Evolutionary conservation across 2,797 vertebrate species (phyloP).

Genomic region (Allobates femoralis): DNA sequence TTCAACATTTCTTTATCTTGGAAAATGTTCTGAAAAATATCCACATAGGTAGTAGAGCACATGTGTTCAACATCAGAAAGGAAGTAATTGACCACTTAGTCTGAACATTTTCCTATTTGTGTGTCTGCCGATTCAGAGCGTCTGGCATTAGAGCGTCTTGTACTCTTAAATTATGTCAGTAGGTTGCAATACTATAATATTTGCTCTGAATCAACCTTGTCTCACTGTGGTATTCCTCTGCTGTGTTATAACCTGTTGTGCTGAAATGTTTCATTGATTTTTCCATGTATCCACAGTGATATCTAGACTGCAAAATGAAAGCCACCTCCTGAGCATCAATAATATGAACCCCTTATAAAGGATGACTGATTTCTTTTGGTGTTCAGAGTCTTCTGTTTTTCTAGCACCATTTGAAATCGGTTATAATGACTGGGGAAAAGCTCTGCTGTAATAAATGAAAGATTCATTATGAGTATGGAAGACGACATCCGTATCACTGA

Average conservation of each 20-base stretch:
- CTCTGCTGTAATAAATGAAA: neutral
- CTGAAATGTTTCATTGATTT: conserved; percentile 12
- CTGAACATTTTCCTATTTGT: conserved; percentile 17
- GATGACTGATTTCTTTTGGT: conserved; percentile 99
- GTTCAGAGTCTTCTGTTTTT: conserved; percentile 91
- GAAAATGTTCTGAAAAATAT: conserved; percentile 5
- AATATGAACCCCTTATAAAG: conserved; percentile 74
- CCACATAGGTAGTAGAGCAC: conserved; percentile 1
- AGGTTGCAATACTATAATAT: neutral
- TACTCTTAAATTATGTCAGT: neutral
- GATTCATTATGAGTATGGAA: conserved; percentile 60
- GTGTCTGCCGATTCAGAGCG: conserved; percentile 19
- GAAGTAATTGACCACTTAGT: conserved; percentile 21
- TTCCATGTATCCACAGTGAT: neutral
- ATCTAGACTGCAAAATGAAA: neutral
- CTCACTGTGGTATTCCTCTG: neutral
- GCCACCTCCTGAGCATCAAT: neutral
- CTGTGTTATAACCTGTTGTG: neutral
- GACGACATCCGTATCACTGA: neutral
- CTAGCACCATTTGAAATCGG: conserved; percentile 99
- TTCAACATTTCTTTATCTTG: conserved; percentile 12
- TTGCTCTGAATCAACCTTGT: neutral
- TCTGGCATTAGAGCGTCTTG: neutral
- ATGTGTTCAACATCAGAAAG: neutral
- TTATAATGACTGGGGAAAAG: conserved; percentile 95